Evolutionary conservation across 2,888 invertebrate genomes (phyloP).

Genomic region (Acheta domesticus): DNA sequence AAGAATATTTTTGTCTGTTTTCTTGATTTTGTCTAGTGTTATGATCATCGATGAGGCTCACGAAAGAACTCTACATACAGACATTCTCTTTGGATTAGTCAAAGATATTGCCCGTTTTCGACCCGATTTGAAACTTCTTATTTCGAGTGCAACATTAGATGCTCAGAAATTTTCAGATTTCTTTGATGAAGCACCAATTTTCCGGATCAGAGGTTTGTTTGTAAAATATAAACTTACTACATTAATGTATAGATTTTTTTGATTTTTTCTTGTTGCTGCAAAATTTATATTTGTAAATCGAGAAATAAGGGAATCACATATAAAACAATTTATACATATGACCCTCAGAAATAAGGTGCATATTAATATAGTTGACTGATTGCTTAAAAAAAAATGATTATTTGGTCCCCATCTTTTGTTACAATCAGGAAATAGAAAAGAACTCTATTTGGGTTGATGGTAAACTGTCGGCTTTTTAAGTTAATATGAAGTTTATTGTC

Average conservation of each 20-base stretch:
- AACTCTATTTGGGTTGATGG: too few species aligned
- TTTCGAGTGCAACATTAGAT: constrained; percentile 97
- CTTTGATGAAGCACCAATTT: constrained; percentile 98
- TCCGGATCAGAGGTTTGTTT: constrained; percentile 72
- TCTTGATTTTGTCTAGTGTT: constrained; percentile 59
- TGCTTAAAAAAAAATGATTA: too few species aligned
- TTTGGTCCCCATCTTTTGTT: too few species aligned
- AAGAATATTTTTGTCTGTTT: too few species aligned
- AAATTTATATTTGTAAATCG: too few species aligned
- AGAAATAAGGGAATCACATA: too few species aligned
- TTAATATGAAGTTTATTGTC: too few species aligned
- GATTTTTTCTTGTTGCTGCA: background rate
- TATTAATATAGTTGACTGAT: too few species aligned
- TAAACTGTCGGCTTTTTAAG: too few species aligned
- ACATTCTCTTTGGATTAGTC: constrained; percentile 95
- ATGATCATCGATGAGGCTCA: constrained; percentile 99
- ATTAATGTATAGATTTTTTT: background rate
- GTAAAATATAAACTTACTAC: background rate
- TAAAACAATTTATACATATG: too few species aligned
- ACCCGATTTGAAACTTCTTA: constrained; percentile 89
- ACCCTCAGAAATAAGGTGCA: too few species aligned
- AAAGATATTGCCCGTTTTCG: constrained; percentile 93
- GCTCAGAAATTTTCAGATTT: constrained; percentile 97
- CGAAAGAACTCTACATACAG: constrained; percentile 96
- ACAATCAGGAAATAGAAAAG: too few species aligned